Percentiles rank a stretch among this genome's conserved stretches.
These are phyloP conservation scores for Aphidius colemani DNA, from an alignment of 2,888 invertebrate species.

Conservation along the genomic window DNA sequence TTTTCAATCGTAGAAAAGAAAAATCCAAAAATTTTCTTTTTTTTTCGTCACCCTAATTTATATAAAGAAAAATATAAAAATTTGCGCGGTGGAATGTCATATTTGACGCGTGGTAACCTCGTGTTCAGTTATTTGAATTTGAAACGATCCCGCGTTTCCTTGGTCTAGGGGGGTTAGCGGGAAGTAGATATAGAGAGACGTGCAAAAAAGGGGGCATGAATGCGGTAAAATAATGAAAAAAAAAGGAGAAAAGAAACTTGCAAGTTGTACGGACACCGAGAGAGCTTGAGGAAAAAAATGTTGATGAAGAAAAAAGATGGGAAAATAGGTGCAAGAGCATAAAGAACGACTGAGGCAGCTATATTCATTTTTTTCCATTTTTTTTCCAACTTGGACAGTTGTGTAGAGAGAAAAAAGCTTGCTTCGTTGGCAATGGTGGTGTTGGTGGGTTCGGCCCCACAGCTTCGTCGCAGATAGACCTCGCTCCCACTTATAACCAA, in stretches of 20 bases:
- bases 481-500: constrained; percentile 51
- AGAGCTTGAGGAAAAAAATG: constrained; percentile 14
- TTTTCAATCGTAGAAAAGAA: background rate
- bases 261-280: constrained; percentile 5
- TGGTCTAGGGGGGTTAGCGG: constrained; percentile 46
- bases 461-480: constrained; percentile 19
- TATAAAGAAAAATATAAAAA: constrained; percentile 13
- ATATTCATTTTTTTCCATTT: constrained; percentile 5
- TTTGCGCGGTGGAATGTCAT: constrained; percentile 48
- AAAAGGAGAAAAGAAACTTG: constrained; percentile 11
- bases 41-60: background rate
- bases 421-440: constrained; percentile 22
- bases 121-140: constrained; percentile 61
- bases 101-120: constrained; percentile 61
- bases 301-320: constrained; percentile 19
- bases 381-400: constrained; percentile 50
- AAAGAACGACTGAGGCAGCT: constrained; percentile 34
- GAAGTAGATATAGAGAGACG: constrained; percentile 33
- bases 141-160: constrained; percentile 61
- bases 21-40: background rate
- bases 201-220: constrained; percentile 7
- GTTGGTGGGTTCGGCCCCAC: constrained; percentile 13
- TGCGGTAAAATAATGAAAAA: constrained; percentile 29
- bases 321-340: constrained; percentile 24
- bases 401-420: constrained; percentile 45